Percentiles rank a stretch among this genome's conserved stretches.
Conservation (phyloP, 2,113 vertebrate species). For the Pelodiscus sinensis region DNA sequence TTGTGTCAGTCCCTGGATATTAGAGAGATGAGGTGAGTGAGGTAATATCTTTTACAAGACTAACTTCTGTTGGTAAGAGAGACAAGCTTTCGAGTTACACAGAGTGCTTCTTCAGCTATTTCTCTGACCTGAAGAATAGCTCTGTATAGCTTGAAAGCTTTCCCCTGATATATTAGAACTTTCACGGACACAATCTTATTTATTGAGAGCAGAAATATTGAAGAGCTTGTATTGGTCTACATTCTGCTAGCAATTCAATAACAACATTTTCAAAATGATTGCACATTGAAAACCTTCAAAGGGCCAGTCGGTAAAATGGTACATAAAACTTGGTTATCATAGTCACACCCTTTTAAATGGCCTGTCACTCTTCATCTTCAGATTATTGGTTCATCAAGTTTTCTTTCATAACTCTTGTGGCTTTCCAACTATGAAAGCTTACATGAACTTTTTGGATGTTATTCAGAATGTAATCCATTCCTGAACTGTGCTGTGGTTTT, state of each 20-base stretch:
- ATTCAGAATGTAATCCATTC: not conserved
- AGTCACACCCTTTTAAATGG: not conserved
- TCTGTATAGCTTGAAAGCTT: not conserved
- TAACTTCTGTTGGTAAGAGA: not conserved
- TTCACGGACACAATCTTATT: not conserved
- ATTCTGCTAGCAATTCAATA: not conserved
- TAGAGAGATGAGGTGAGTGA: not conserved
- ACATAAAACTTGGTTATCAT: not conserved
- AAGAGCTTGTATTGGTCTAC: not conserved
- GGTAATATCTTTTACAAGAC: not conserved
- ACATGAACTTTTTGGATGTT: not conserved
- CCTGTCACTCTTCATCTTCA: not conserved
- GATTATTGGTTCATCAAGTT: not conserved
- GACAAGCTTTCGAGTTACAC: not conserved
- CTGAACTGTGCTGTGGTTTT: not conserved
- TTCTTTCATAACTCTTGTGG: not conserved
- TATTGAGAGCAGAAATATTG: not conserved
- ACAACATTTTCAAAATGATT: not conserved
- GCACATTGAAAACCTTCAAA: not conserved
- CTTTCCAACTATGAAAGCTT: not conserved
- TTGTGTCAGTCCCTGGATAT: not conserved
- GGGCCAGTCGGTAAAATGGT: not conserved
- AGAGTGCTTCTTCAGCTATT: not conserved
- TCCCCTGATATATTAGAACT: not conserved
- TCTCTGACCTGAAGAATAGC: not conserved